phyloP scores from a whole-genome alignment of 2,888 invertebrate genomes.

The Dicranocentrus wangi region DNA sequence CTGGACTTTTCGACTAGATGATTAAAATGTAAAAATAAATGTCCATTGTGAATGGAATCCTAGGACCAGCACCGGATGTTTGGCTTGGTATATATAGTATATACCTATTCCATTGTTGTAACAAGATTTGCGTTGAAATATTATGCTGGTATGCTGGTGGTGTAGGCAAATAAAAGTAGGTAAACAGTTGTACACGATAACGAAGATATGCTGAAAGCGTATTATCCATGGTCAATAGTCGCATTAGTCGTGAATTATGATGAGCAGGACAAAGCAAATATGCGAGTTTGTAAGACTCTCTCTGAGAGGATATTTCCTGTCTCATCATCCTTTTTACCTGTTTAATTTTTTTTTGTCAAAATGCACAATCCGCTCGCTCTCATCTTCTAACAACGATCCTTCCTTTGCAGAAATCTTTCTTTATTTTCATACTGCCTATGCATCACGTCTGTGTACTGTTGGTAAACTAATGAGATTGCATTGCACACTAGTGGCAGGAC shows the following conservation, averaged over 20 bases:
- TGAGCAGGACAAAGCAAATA: conserved; percentile 18
- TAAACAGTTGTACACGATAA: conserved; percentile 19
- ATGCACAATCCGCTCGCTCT: not conserved
- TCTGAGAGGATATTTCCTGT: conserved; percentile 42
- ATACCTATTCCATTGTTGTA: no score
- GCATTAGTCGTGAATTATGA: conserved; percentile 16
- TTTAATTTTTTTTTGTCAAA: conserved; percentile 2
- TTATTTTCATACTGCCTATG: not conserved
- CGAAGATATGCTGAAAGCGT: conserved; percentile 3
- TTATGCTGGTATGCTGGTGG: no score
- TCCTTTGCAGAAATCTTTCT: conserved; percentile 11
- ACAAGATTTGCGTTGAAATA: no score
- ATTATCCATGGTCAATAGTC: conserved; percentile 52
- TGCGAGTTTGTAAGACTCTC: not conserved
- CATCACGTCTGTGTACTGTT: not conserved
- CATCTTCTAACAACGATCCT: not conserved
- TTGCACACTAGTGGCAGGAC: conserved; percentile 18
- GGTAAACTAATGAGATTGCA: conserved; percentile 14
- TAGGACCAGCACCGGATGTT: no score
- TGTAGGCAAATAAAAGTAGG: no score
- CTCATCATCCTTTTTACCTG: conserved; percentile 23
- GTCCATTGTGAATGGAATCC: no score
- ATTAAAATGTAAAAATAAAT: no score
- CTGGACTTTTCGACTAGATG: no score
- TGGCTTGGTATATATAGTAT: no score